phyloP scores from a whole-genome alignment of 2,113 vertebrate species.

The Antidorcas marsupialis region DNA sequence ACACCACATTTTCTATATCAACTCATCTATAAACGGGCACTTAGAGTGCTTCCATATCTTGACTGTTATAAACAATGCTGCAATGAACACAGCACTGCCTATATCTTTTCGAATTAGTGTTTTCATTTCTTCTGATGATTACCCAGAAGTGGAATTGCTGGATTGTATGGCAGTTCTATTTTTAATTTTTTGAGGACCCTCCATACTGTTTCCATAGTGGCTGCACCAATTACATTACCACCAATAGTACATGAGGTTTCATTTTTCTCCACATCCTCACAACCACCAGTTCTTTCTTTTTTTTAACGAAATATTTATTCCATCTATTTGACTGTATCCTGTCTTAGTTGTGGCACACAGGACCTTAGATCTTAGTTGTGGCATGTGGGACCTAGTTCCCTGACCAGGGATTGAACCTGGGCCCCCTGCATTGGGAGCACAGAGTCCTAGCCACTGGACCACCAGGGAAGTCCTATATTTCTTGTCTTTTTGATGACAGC shows the following conservation, averaged over 20 bases:
- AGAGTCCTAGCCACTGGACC: not conserved
- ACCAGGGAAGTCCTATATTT: not conserved
- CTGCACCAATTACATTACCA: not conserved
- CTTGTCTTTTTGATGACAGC: not conserved
- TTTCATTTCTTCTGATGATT: not conserved
- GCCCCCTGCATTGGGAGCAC: not conserved
- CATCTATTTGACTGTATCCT: not conserved
- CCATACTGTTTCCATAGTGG: not conserved
- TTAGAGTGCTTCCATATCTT: not conserved
- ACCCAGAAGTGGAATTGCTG: not conserved
- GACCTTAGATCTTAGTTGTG: not conserved
- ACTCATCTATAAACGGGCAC: not conserved
- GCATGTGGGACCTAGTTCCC: not conserved
- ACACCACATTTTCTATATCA: not conserved
- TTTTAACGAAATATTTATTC: not conserved
- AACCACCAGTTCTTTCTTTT: not conserved
- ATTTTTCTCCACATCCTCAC: not conserved
- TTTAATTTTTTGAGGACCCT: not conserved
- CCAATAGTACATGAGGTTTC: not conserved
- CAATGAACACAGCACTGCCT: not conserved
- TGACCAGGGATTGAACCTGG: not conserved
- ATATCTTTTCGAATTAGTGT: not conserved
- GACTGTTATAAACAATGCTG: not conserved
- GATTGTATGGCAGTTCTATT: not conserved
- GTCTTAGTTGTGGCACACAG: not conserved